phyloP scores from a whole-genome alignment of 1,140 invertebrate genomes.

The Harlomillsia oculata region DNA sequence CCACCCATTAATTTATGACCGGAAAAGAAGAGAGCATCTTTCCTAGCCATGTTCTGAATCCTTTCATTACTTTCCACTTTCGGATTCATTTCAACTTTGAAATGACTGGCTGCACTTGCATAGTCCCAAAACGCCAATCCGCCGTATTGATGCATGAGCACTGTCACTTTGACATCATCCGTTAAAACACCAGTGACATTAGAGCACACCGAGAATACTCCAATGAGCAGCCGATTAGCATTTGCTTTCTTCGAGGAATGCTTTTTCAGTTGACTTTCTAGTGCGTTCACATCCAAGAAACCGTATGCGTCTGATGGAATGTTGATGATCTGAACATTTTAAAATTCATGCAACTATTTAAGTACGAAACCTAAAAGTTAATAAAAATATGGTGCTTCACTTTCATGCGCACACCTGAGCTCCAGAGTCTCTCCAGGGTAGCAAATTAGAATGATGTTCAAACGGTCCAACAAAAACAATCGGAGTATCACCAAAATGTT shows the following conservation, averaged over 20 bases:
- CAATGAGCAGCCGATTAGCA: conserved; percentile 40
- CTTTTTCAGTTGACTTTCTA: conserved; percentile 9
- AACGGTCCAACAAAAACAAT: conserved; percentile 44
- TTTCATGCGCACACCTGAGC: conserved; percentile 36
- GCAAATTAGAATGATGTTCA: conserved; percentile 50
- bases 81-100: conserved; percentile 78
- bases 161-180: conserved; percentile 43
- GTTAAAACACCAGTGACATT: conserved; percentile 49
- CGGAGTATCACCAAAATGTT: conserved; percentile 38
- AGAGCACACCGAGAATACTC: conserved; percentile 47
- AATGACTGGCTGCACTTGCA: conserved; percentile 62
- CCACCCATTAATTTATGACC: conserved; percentile 86
- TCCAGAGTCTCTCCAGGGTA: conserved; percentile 48
- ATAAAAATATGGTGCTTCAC: background rate
- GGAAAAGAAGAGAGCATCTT: conserved; percentile 84
- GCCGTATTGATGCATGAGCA: conserved; percentile 44
- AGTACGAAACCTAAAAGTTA: background rate
- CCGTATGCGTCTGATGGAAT: conserved; percentile 17
- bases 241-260: background rate
- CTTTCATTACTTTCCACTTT: conserved; percentile 46
- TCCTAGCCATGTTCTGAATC: conserved; percentile 58
- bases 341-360: background rate
- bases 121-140: conserved; percentile 49
- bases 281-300: conserved; percentile 6
- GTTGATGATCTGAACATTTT: conserved; percentile 5